Evolutionary conservation across 2,888 invertebrate genomes (phyloP), one percentile per base, ranked within the genome.

Genomic region (Onthophagus sagittarius): DNA sequence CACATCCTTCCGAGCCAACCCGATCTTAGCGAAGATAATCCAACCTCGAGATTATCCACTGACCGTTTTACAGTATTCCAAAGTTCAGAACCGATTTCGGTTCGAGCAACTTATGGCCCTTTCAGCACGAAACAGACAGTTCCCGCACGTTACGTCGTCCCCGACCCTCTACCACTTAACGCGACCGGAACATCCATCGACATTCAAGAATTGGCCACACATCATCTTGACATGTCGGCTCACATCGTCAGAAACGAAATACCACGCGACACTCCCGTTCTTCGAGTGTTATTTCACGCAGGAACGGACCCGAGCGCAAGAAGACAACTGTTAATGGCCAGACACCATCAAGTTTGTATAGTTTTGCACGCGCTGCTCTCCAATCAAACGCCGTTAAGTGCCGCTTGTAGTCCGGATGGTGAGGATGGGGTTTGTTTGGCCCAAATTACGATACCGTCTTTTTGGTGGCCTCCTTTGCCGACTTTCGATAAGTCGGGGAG

Each of bases 81-180:
- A 85, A 95, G 95, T 62, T 94, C 95, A 69, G 93, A 95, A 79
- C 95, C 97, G 23, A 95, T 95, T 39, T 95, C 96, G 23, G 94
- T 98, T 63, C 89, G 96, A 75, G 97, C 97, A 70, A 94, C 94
- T 63, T 97, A 97, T 83, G 98, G 97, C 3, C 97, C 97, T 5
- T 97, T 97, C 86, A 95, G 95, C 79, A 97, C 96, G 72, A 96
- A 96, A 83, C 96, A 97, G 86, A 96, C 96, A 0, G 96, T 97
- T 62, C 96, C 96, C 62, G 95, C 96, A 0, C 89, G 93, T 63
- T 95, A 94, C 83, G 93, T 96, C 75, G 94, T 96, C 70, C 95
- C 95, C 5, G 95, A 96, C 85, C 92, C 93, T 0, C 85, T 94
- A 73, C 85, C 85, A 3, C 75, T 85, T 67, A 85, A 85, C 76